Base-by-base conservation (phyloP, 2,888 invertebrate genomes). In the Pollenia labialis region DNA sequence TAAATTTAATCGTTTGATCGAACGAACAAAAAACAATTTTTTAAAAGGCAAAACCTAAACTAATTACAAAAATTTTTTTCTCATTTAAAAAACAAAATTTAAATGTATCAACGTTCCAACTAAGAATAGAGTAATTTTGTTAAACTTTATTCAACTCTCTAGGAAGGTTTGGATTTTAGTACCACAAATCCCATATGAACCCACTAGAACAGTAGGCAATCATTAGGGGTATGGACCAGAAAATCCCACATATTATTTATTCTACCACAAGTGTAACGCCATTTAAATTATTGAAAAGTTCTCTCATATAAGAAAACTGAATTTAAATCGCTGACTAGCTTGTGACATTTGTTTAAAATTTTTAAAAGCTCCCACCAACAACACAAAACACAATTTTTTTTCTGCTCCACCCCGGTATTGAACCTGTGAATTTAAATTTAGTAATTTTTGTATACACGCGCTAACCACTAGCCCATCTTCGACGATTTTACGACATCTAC, bases 201-300 rank as follows among this genome's bases (percentile, higher is more conserved):
- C 58, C 90, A 90, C 92, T 91, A 92, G 91, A 92, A 92, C 91
- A 92, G 92, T 90, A 88, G 54, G 74, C 74, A 68, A 85, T 85
- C 90, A 84, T 50, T 56, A 66, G 75, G 23, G 56, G 71, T 40
- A 60, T 56, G 60, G 62, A 52, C 62, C 32, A 54, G 44, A 48
- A 23, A 60, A n/a, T 69, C 80, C 54, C 42, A 50, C 48, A 75
- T 48, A 85, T 88, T 48, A 85, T 88, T 91, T 92, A 42, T 81
- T 92, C 89, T 92, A 91, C 90, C 92, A 92, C 92, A 92, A 92
- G 90, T 92, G 92, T 92, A 92, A 92, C 92, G 92, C 92, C 88
- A 89, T 91, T 84, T 87, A 90, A 90, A 89, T 89, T 77, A 87
- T 87, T 42, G 40, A 50, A 69, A 68, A 46, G 46, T 52, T 42